These are phyloP conservation scores for Okamejei kenojei DNA, from an alignment of 2,797 vertebrate species.

Conservation along the genomic window DNA sequence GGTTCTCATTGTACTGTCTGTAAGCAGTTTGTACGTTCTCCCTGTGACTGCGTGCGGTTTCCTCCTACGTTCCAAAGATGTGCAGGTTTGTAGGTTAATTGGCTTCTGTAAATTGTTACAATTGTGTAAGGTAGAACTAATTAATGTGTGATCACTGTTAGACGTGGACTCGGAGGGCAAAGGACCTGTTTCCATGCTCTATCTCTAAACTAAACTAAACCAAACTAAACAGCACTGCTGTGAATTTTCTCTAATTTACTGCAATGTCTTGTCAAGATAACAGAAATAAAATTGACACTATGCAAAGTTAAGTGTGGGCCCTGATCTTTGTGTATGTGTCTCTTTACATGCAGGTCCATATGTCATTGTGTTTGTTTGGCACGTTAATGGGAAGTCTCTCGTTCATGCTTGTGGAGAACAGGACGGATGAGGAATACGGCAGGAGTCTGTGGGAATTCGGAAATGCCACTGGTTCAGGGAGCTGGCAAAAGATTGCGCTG, in stretches of 20 bases:
- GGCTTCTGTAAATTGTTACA: too few relatives aligned
- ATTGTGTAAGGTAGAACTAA: too few relatives aligned
- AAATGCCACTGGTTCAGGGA: slow-evolving; percentile 56
- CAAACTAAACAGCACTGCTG: neutral
- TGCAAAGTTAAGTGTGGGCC: neutral
- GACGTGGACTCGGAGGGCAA: too few relatives aligned
- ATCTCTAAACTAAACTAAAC: too few relatives aligned
- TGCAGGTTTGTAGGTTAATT: too few relatives aligned
- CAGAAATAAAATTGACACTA: too few relatives aligned
- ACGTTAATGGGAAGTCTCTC: slow-evolving; percentile 70
- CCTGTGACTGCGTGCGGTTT: too few relatives aligned
- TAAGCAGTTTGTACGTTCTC: too few relatives aligned
- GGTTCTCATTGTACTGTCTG: neutral
- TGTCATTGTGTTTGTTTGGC: slow-evolving; percentile 75
- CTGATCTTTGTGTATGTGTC: slow-evolving; percentile 38
- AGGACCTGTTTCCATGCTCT: too few relatives aligned
- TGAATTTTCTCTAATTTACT: neutral
- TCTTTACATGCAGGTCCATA: slow-evolving; percentile 66
- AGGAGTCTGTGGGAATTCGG: slow-evolving; percentile 69
- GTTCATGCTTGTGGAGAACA: slow-evolving; percentile 76
- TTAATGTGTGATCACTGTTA: too few relatives aligned
- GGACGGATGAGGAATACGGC: slow-evolving; percentile 72
- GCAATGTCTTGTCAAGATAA: neutral
- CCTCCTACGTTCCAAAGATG: too few relatives aligned
- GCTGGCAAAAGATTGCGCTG: slow-evolving; percentile 72